These are phyloP conservation scores for Rhaphigaster nebulosa DNA, from an alignment of 2,888 invertebrate genomes.

Conservation along the genomic window DNA sequence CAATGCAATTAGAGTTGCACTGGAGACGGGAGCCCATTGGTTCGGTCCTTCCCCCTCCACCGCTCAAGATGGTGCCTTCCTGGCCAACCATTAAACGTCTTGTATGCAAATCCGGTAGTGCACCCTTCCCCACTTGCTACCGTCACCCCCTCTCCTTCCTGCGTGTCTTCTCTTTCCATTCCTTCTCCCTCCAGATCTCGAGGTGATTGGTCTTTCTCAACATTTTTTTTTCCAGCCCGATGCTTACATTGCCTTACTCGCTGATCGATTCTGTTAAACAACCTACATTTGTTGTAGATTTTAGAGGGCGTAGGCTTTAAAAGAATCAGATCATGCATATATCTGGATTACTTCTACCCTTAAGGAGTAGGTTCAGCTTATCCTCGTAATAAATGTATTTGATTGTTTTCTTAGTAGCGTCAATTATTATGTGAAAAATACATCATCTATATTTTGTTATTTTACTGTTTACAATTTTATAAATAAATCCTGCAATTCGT, in stretches of 20 bases:
- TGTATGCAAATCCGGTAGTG: slow-evolving; percentile 58
- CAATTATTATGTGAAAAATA: no score
- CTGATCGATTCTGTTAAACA: background rate
- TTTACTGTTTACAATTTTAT: no score
- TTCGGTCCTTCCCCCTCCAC: slow-evolving; percentile 41
- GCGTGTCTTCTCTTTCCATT: background rate
- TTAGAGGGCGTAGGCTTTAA: background rate
- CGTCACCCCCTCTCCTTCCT: background rate
- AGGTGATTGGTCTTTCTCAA: slow-evolving; percentile 14
- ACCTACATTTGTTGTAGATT: background rate
- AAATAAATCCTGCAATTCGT: no score
- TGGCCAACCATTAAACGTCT: slow-evolving; percentile 32
- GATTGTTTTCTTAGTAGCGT: no score
- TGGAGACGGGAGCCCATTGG: slow-evolving; percentile 60
- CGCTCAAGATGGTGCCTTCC: slow-evolving; percentile 51
- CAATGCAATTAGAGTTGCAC: slow-evolving; percentile 84
- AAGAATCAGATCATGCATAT: background rate
- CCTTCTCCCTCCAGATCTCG: background rate
- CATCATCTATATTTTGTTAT: no score
- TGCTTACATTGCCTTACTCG: background rate
- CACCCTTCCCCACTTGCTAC: slow-evolving; percentile 42
- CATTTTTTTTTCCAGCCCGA: background rate
- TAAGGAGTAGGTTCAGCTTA: no score
- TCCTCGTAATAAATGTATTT: background rate
- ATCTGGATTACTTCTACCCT: background rate